Conservation (phyloP, 1,140 invertebrate genomes). For the Papilio polytes region DNA sequence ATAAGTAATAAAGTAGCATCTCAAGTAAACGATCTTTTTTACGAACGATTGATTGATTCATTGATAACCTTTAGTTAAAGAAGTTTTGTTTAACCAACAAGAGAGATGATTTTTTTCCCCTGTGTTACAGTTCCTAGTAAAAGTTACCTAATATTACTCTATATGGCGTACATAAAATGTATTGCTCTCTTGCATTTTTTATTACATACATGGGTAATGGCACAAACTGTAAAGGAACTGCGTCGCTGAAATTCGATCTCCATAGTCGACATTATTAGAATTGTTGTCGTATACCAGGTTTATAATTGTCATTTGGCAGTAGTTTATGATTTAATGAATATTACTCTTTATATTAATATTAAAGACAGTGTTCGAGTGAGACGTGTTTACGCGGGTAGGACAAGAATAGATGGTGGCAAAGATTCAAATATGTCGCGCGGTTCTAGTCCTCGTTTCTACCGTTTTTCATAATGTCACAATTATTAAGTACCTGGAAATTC, state of each 20-base stretch:
- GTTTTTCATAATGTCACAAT: conserved; percentile 62
- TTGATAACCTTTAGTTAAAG: too few relatives aligned
- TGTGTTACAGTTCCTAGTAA: too few relatives aligned
- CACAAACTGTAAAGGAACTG: not conserved
- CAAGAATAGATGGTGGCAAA: conserved; percentile 78
- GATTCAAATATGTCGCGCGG: conserved; percentile 81
- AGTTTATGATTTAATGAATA: conserved; percentile 30
- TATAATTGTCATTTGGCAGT: conserved; percentile 29
- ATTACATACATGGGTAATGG: not conserved
- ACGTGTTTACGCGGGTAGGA: conserved; percentile 70
- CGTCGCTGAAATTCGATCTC: not conserved
- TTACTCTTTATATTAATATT: conserved; percentile 48
- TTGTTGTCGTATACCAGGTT: conserved; percentile 11
- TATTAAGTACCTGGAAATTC: conserved; percentile 57
- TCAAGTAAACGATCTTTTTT: not conserved
- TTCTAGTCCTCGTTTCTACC: conserved; percentile 67
- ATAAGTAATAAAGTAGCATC: not conserved
- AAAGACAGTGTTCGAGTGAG: conserved; percentile 54
- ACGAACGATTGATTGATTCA: not conserved
- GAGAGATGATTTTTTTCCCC: too few relatives aligned
- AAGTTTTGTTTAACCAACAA: too few relatives aligned
- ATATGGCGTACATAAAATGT: too few relatives aligned
- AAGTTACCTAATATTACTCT: too few relatives aligned
- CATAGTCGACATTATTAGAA: conserved; percentile 10
- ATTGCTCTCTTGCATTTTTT: too few relatives aligned